Base-by-base conservation (phyloP, 2,888 invertebrate species). In the Trissonchulus sp. region DNA sequence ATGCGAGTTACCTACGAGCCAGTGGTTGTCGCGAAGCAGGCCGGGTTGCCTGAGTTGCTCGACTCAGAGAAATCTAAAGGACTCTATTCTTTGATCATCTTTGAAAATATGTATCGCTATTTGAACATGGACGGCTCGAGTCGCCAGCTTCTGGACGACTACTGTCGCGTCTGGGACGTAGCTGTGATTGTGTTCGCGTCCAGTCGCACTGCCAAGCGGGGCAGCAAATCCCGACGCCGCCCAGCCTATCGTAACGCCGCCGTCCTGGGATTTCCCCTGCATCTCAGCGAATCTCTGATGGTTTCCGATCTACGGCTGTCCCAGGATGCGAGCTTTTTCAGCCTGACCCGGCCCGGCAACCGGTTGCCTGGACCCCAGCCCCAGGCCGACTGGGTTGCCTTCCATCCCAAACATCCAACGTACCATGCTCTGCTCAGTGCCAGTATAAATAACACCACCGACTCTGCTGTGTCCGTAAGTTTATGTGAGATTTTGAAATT, bases 61-160 rank as follows among this genome's bases (percentile, higher is more conserved):
- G 23, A 48, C 48, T 8, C 8, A 23, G 8, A 8, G 85, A 88
- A 92, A 82, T 94, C 94, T 87, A 94, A 93, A 23, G 97, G 97
- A 63, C 91, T 94, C 81, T 98, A 94, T 77, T 93, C 94, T 75
- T 93, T 96, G 78, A 92, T 99, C 83, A 91, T 99, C 74, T 96
- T 99, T 87, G 97, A 98, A 88, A 95, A 96, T 86, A 90, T 95
- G 82, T 92, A 93, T 85, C 93, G 93, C 86, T 99, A 98, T 87
- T 89, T 97, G 82, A 91, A 92, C 85, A 93, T 99, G 93, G 95
- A 97, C 87, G 93, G 93, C 85, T 96, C 95, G 95, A 96, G 96
- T 87, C 90, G 95, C 76, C 94, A 96, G 85, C 88, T 96, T 73
- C 88, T 99, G 81, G 96, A 98, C 88, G 96, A 96, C 87, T 99